Evolutionary conservation across 2,113 vertebrate species (phyloP).

Genomic region (Hippocampus barbouri): DNA sequence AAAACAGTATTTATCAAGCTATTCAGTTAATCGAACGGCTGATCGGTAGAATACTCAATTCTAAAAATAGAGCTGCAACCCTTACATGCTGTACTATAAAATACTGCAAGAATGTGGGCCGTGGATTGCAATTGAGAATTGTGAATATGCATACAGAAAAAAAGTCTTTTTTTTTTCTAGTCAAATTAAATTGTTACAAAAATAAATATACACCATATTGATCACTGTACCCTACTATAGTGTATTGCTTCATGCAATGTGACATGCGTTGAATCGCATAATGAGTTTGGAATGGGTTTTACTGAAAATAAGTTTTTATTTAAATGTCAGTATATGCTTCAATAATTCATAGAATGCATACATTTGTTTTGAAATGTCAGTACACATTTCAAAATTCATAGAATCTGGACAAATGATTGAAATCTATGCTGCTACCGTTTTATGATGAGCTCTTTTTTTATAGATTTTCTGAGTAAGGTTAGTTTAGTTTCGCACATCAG

Average conservation of each 20-base stretch:
- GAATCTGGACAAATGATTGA: slow-evolving; percentile 24
- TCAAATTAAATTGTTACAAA: too few species aligned
- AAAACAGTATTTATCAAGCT: too few species aligned
- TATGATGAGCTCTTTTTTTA: slow-evolving; percentile 6
- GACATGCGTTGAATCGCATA: neutral
- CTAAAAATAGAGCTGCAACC: too few species aligned
- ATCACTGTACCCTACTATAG: neutral
- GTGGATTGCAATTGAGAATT: too few species aligned
- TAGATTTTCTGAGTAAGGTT: neutral
- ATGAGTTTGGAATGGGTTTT: neutral
- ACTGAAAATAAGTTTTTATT: neutral
- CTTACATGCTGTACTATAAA: too few species aligned
- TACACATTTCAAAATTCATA: slow-evolving; percentile 9
- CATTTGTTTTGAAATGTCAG: slow-evolving; percentile 4
- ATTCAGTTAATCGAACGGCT: too few species aligned
- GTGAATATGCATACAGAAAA: too few species aligned
- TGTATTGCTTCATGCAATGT: neutral
- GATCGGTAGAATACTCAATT: too few species aligned
- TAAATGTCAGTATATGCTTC: neutral
- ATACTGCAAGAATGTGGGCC: too few species aligned
- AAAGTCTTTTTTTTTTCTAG: too few species aligned
- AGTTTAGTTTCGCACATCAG: slow-evolving; percentile 27
- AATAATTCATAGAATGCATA: neutral
- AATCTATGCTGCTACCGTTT: slow-evolving; percentile 21
- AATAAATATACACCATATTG: neutral